Evolutionary conservation across 2,113 vertebrate species (phyloP).

Genomic region (Struthidea cinerea): DNA sequence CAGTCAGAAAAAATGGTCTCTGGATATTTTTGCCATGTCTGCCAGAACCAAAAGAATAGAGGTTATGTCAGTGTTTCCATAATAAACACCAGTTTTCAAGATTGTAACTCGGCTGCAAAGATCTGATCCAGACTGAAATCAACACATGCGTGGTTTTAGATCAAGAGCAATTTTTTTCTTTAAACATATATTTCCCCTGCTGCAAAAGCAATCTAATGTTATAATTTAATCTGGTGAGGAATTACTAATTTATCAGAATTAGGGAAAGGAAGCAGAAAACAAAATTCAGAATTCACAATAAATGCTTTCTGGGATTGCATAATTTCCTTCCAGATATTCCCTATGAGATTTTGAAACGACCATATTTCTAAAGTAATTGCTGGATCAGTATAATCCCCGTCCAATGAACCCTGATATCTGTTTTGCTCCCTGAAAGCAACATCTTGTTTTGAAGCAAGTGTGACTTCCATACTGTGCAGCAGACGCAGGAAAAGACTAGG

Average conservation of each 20-base stretch:
- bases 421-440: background rate
- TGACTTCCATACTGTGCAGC: background rate
- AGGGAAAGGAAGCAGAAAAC: background rate
- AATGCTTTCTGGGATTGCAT: background rate
- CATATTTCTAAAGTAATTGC: background rate
- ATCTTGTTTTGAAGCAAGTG: background rate
- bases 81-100: slow-evolving; percentile 44
- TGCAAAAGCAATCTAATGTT: background rate
- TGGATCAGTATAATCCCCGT: background rate
- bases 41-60: slow-evolving; percentile 39
- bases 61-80: slow-evolving; percentile 58
- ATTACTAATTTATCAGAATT: background rate
- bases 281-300: background rate
- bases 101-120: slow-evolving; percentile 12
- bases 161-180: background rate
- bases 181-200: background rate
- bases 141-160: background rate
- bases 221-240: background rate
- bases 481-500: background rate
- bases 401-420: background rate
- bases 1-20: slow-evolving; percentile 24
- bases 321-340: background rate
- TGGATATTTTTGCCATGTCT: slow-evolving; percentile 27
- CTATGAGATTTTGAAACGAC: background rate
- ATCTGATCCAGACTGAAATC: slow-evolving; percentile 24